Evolutionary conservation across 2,113 vertebrate species (phyloP).

Genomic region (Bubalus kerabau): DNA sequence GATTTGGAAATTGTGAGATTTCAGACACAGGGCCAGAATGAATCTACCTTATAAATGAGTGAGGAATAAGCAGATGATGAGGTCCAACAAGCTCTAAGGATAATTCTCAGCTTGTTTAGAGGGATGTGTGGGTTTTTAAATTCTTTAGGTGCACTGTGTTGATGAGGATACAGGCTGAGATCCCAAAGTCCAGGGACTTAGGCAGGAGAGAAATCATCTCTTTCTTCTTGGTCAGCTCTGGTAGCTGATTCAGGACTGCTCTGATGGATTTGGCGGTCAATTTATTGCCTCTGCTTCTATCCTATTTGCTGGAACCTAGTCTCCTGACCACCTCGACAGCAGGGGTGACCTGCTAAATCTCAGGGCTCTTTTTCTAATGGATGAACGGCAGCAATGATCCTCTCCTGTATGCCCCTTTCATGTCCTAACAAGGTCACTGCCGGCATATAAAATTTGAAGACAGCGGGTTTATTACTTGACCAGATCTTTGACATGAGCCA

Average conservation of each 20-base stretch:
- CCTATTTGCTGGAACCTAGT: neutral
- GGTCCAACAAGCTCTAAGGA: neutral
- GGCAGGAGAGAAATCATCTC: neutral
- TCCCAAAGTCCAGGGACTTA: neutral
- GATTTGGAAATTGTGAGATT: neutral
- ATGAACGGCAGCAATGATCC: neutral
- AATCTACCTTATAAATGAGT: neutral
- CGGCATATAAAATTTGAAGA: neutral
- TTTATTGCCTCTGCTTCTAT: neutral
- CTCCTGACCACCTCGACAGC: neutral
- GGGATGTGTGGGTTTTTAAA: neutral
- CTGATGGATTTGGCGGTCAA: neutral
- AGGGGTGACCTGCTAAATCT: neutral
- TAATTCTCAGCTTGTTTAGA: neutral
- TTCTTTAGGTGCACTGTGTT: neutral
- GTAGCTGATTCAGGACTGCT: neutral
- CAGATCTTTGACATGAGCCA: neutral
- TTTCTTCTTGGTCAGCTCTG: neutral
- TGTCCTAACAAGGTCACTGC: too few relatives aligned
- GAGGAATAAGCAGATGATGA: neutral
- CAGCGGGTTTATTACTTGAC: neutral
- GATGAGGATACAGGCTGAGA: neutral
- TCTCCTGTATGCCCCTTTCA: neutral
- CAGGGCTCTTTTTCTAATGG: neutral
- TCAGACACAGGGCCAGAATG: neutral